Percentiles rank a stretch among this genome's conserved stretches.
phyloP scores from a whole-genome alignment of 1,140 invertebrate species.

The Drosophila busckii region DNA sequence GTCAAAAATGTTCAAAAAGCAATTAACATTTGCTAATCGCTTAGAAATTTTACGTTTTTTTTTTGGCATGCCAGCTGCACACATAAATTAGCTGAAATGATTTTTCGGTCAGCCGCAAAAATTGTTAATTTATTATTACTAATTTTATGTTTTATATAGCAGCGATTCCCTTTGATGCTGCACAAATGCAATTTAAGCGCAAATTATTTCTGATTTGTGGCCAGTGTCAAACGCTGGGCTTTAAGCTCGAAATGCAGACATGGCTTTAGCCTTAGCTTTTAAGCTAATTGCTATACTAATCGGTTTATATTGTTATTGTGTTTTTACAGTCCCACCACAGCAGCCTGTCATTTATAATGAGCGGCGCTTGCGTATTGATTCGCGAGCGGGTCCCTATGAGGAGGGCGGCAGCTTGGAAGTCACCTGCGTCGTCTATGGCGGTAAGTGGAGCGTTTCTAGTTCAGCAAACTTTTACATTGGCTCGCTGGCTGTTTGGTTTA shows the following conservation, averaged over 20 bases:
- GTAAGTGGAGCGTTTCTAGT: slow-evolving; percentile 81
- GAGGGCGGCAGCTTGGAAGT: slow-evolving; percentile 90
- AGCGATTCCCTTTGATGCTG: slow-evolving; percentile 32
- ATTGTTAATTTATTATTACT: slow-evolving; percentile 42
- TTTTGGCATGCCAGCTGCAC: slow-evolving; percentile 10
- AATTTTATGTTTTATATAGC: background rate
- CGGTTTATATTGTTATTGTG: slow-evolving; percentile 22
- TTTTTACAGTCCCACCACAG: slow-evolving; percentile 87
- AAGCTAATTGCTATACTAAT: too few relatives aligned
- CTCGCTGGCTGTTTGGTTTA: background rate
- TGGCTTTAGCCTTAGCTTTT: too few relatives aligned
- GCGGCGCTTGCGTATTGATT: slow-evolving; percentile 84
- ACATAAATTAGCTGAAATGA: slow-evolving; percentile 65
- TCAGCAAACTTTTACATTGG: slow-evolving; percentile 9
- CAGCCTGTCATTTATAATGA: slow-evolving; percentile 90
- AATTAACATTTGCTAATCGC: slow-evolving; percentile 41
- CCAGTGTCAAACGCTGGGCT: slow-evolving; percentile 6
- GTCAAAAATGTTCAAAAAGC: slow-evolving; percentile 48
- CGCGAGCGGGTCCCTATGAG: slow-evolving; percentile 89
- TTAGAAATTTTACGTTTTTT: too few relatives aligned
- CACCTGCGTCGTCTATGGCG: slow-evolving; percentile 90
- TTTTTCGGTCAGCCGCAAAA: slow-evolving; percentile 59
- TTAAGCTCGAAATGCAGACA: slow-evolving; percentile 6
- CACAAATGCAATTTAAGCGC: slow-evolving; percentile 8
- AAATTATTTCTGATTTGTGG: slow-evolving; percentile 60